Evolutionary conservation across 2,797 vertebrate genomes (phyloP).

Genomic region (Coracias cyanogaster): DNA sequence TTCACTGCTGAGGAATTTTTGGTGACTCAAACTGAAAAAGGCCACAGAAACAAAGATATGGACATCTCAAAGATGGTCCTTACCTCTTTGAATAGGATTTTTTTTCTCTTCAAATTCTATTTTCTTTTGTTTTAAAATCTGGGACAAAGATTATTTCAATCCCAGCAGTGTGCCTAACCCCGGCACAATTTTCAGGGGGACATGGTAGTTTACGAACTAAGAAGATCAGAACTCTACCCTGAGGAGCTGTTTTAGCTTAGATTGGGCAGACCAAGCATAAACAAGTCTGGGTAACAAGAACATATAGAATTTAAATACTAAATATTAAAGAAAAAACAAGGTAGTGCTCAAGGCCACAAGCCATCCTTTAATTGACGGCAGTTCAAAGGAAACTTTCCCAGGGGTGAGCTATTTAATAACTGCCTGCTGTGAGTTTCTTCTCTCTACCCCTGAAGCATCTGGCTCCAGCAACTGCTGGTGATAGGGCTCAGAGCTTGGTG

Average conservation of each 20-base stretch:
- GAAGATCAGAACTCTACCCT: conserved; percentile 39
- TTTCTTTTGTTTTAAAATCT: not conserved
- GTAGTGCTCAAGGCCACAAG: not conserved
- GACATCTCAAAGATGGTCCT: not conserved
- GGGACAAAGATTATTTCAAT: not conserved
- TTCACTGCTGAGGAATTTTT: not conserved
- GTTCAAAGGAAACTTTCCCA: conserved; percentile 53
- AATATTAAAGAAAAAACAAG: not conserved
- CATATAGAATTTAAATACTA: conserved; percentile 49
- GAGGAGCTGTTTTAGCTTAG: conserved; percentile 44
- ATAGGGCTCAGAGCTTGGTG: rapidly evolving
- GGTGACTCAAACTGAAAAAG: not conserved
- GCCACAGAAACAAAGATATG: not conserved
- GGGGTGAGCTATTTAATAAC: not conserved
- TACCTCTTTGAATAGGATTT: not conserved
- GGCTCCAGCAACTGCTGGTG: not conserved
- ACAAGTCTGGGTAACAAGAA: conserved; percentile 15
- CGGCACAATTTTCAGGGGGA: not conserved
- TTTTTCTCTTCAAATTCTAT: not conserved
- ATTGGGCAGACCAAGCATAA: conserved; percentile 20
- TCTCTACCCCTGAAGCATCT: not conserved
- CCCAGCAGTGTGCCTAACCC: not conserved
- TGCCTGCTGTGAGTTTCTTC: not conserved
- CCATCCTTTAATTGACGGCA: conserved; percentile 38
- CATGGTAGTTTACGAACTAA: not conserved